Conservation (phyloP, 1,140 invertebrate genomes). For the Lutraria rhynchaena region DNA sequence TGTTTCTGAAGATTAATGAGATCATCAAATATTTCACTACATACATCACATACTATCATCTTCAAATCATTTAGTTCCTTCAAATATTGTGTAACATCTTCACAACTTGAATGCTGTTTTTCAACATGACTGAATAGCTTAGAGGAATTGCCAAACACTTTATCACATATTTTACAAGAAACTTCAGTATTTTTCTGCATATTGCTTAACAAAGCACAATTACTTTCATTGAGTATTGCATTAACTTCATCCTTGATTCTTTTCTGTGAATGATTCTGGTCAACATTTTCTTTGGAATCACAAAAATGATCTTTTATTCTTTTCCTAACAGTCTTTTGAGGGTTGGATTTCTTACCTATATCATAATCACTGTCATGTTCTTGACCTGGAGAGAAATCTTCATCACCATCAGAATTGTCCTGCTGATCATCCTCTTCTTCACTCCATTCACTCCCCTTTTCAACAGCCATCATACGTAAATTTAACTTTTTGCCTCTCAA, state of each 20-base stretch:
- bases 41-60: slow-evolving; percentile 58
- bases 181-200: slow-evolving; percentile 8
- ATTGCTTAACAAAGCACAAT: slow-evolving; percentile 16
- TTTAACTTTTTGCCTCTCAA: slow-evolving; percentile 65
- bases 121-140: slow-evolving; percentile 67
- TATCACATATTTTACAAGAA: slow-evolving; percentile 66
- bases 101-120: slow-evolving; percentile 61
- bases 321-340: slow-evolving; percentile 3
- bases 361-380: slow-evolving; percentile 28
- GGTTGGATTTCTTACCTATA: slow-evolving; percentile 24
- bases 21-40: slow-evolving; percentile 39
- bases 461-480: slow-evolving; percentile 62
- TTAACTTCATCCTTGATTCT: neutral
- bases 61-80: slow-evolving; percentile 34
- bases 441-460: slow-evolving; percentile 39
- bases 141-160: slow-evolving; percentile 65
- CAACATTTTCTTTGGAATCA: slow-evolving; percentile 38
- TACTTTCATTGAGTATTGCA: slow-evolving; percentile 46
- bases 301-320: slow-evolving; percentile 8
- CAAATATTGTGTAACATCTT: slow-evolving; percentile 60
- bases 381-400: slow-evolving; percentile 28
- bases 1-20: slow-evolving; percentile 45
- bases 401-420: slow-evolving; percentile 36
- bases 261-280: slow-evolving; percentile 4
- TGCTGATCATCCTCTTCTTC: slow-evolving; percentile 32